Evolutionary conservation across 2,113 vertebrate genomes (phyloP).

Genomic region (Nannospalax galili): DNA sequence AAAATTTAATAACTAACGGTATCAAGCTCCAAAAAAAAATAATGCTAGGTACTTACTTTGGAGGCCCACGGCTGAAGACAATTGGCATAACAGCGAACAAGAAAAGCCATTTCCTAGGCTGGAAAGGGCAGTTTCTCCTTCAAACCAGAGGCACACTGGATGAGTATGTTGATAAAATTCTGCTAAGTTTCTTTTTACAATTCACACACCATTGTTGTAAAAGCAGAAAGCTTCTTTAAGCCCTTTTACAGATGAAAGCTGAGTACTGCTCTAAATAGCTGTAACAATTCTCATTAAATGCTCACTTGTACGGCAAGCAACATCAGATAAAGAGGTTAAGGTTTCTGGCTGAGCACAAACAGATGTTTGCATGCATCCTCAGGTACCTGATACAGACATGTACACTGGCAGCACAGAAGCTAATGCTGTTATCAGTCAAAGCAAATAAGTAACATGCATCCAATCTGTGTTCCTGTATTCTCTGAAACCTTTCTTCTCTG

Average conservation of each 20-base stretch:
- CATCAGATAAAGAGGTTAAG: slow-evolving; percentile 80
- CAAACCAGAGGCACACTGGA: slow-evolving; percentile 80
- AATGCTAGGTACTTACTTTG: slow-evolving; percentile 99
- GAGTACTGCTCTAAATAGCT: slow-evolving; percentile 80
- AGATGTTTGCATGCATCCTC: slow-evolving; percentile 74
- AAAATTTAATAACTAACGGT: slow-evolving; percentile 54
- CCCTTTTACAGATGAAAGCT: slow-evolving; percentile 82
- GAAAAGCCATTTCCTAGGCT: slow-evolving; percentile 97
- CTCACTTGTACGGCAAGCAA: slow-evolving; percentile 83
- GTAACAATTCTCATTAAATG: slow-evolving; percentile 82
- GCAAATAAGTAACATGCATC: slow-evolving; percentile 81
- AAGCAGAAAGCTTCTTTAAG: slow-evolving; percentile 81
- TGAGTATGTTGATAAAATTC: slow-evolving; percentile 78
- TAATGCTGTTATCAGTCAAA: slow-evolving; percentile 78
- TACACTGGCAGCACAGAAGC: slow-evolving; percentile 76
- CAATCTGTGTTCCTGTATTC: slow-evolving; percentile 78
- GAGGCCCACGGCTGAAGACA: slow-evolving; percentile 99
- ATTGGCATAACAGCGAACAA: slow-evolving; percentile 99
- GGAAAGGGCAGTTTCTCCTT: slow-evolving; percentile 91
- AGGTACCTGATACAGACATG: slow-evolving; percentile 77
- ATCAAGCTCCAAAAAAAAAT: slow-evolving; percentile 71
- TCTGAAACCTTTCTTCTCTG: slow-evolving; percentile 77
- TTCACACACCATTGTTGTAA: slow-evolving; percentile 80
- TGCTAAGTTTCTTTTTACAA: slow-evolving; percentile 83
- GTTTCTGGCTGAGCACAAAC: slow-evolving; percentile 78